Percentiles rank a stretch among this genome's conserved stretches.
phyloP scores from a whole-genome alignment of 2,888 invertebrate species.

The Standfussiana lucernea region DNA sequence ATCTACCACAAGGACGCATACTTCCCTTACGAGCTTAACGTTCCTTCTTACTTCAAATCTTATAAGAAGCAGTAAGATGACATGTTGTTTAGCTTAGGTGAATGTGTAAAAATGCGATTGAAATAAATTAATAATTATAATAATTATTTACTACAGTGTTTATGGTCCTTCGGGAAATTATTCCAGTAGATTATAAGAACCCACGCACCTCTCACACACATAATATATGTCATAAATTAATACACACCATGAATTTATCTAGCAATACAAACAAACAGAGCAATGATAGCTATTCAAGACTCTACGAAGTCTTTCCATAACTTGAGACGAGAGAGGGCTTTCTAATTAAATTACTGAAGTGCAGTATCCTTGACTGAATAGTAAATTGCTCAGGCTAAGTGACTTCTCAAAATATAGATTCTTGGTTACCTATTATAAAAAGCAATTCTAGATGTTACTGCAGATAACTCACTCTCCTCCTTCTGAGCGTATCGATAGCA shows the following conservation, averaged over 20 bases:
- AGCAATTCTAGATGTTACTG: background rate
- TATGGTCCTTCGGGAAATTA: background rate
- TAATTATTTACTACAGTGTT: background rate
- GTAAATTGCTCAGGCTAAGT: background rate
- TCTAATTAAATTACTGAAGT: background rate
- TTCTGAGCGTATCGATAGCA: background rate
- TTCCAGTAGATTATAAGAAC: background rate
- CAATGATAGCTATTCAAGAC: background rate
- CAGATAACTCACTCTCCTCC: background rate
- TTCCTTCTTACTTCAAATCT: constrained; percentile 70
- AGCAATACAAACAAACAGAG: background rate
- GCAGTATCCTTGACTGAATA: background rate
- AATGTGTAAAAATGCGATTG: constrained; percentile 17
- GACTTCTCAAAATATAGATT: background rate
- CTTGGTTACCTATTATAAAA: background rate
- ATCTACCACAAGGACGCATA: constrained; percentile 87
- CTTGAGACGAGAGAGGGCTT: background rate
- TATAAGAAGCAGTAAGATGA: constrained; percentile 52
- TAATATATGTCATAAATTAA: background rate
- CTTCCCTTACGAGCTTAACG: constrained; percentile 75
- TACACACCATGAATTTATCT: background rate
- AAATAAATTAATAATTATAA: constrained; percentile 6
- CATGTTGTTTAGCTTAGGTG: constrained; percentile 6
- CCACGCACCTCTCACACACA: background rate
- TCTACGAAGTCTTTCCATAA: background rate